Percentiles rank a stretch among this genome's conserved stretches.
phyloP scores from a whole-genome alignment of 2,113 vertebrate genomes.

The Solea senegalensis region DNA sequence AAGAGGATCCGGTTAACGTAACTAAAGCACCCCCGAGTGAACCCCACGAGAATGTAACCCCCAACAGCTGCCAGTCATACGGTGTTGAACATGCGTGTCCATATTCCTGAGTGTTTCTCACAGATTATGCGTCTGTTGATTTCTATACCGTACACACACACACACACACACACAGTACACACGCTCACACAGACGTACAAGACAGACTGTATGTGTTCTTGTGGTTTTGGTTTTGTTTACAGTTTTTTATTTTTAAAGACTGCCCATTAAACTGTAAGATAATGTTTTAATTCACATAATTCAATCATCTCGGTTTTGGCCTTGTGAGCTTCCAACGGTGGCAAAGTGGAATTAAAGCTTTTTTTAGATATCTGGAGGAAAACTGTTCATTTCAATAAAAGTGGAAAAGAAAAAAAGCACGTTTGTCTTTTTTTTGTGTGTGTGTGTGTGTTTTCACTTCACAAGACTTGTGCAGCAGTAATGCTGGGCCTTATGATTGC shows the following conservation, averaged over 20 bases:
- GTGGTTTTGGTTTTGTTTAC: slow-evolving; percentile 79
- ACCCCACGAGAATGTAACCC: slow-evolving; percentile 64
- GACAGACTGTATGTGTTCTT: slow-evolving; percentile 68
- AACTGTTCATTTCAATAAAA: slow-evolving; percentile 92
- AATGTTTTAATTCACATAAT: slow-evolving; percentile 87
- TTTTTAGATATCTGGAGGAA: slow-evolving; percentile 89
- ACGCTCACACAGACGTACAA: slow-evolving; percentile 26
- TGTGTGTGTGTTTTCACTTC: slow-evolving; percentile 4
- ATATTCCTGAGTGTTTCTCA: slow-evolving; percentile 36
- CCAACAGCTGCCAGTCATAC: slow-evolving; percentile 27
- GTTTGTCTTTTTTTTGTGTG: not conserved
- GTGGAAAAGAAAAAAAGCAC: slow-evolving; percentile 45
- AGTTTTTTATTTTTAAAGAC: slow-evolving; percentile 98
- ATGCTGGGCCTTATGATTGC: not conserved
- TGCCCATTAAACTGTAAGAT: slow-evolving; percentile 92
- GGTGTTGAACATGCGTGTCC: slow-evolving; percentile 38
- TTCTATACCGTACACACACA: slow-evolving; percentile 42
- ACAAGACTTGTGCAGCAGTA: not conserved
- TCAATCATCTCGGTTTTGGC: slow-evolving; percentile 84
- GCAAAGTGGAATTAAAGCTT: slow-evolving; percentile 83
- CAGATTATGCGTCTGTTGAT: slow-evolving; percentile 31
- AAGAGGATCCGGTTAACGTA: slow-evolving; percentile 93
- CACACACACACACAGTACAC: slow-evolving; percentile 12
- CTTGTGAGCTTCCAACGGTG: slow-evolving; percentile 88
- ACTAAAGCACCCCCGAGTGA: slow-evolving; percentile 3